phyloP scores from a whole-genome alignment of 2,113 vertebrate genomes.

The Ameiurus melas region DNA sequence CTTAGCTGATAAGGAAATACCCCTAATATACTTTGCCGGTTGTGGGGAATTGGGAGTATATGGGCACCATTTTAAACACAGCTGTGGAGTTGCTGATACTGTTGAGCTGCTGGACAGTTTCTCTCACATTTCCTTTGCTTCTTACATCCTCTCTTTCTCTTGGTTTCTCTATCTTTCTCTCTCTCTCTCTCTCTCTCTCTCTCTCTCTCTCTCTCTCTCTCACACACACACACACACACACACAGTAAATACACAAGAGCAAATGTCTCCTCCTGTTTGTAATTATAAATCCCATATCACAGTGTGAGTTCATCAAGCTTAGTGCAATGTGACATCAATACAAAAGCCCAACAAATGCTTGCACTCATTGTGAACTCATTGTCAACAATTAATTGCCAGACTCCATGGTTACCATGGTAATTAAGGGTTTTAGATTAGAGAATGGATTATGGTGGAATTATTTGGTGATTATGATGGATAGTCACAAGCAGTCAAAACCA shows the following conservation, averaged over 20 bases:
- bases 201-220: neutral
- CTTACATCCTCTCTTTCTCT: neutral
- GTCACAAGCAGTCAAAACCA: slow-evolving; percentile 38
- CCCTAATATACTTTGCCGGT: neutral
- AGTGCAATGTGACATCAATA: slow-evolving; percentile 31
- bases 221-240: neutral
- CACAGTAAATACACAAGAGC: neutral
- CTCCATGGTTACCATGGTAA: slow-evolving; percentile 44
- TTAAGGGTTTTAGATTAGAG: slow-evolving; percentile 46
- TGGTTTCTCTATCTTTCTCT: neutral
- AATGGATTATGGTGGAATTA: slow-evolving; percentile 47
- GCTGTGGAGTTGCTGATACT: slow-evolving; percentile 8
- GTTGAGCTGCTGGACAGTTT: neutral
- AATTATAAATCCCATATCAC: neutral
- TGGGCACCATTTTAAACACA: neutral
- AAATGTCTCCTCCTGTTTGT: neutral
- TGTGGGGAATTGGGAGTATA: neutral
- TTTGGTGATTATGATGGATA: slow-evolving; percentile 44
- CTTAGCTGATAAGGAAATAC: neutral
- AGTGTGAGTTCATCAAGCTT: slow-evolving; percentile 25
- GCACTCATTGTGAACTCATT: slow-evolving; percentile 10
- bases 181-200: neutral
- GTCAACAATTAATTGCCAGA: slow-evolving; percentile 34
- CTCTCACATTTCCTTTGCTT: slow-evolving; percentile 2
- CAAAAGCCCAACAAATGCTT: slow-evolving; percentile 27